Base-by-base conservation (phyloP, 2,113 vertebrate genomes). In the human region DNA sequence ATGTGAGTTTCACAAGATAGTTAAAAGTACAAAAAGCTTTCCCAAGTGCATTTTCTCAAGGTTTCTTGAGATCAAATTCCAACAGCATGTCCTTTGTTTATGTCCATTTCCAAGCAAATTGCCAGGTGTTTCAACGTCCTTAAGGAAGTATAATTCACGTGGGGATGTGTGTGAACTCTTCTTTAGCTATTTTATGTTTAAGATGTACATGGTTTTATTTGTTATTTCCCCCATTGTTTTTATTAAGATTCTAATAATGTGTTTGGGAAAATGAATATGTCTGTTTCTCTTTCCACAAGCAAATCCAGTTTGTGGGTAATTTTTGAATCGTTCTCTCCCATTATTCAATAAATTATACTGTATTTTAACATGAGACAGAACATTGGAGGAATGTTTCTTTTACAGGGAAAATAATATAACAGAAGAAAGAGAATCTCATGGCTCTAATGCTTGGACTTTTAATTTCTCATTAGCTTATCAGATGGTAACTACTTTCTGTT, bases 51-150 rank as follows among this genome's bases (percentile, higher is more conserved):
- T 81, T 94, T 93, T 83, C 64, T 85, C 70, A 89, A 81, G 43
- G 16, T 45, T 95, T 72, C 83, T 81, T 73, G 55, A 92, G 68
- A 76, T 86, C 82, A 61, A 40, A 89, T 93, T 93, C 80, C 38
- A 96, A 70, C 48, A 83, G 13, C 40, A 16, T 50, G 81, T 98
- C 57, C 95, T 57, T 59, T 25, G 3, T 45, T 55, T 83, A 43
- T 72, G 75, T 93, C 18, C 30, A 18, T 73, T 59, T 85, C 72
- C 50, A 83, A 97, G 94, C 80, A 90, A 95, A 40, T 20, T 35
- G 12, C 97, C 97, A 97, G 95, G 96, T 97, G 98, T 93, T 97
- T 89, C 13, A 30, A 18, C 59, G 17, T 82, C 30, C 55, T 82
- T 13, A 82, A 85, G 92, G 93, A 97, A 94, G 55, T 40, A 2